Percentiles rank a stretch among this genome's conserved stretches.
phyloP scores from a whole-genome alignment of 2,888 invertebrate genomes.

The Hyppa rectilinea region DNA sequence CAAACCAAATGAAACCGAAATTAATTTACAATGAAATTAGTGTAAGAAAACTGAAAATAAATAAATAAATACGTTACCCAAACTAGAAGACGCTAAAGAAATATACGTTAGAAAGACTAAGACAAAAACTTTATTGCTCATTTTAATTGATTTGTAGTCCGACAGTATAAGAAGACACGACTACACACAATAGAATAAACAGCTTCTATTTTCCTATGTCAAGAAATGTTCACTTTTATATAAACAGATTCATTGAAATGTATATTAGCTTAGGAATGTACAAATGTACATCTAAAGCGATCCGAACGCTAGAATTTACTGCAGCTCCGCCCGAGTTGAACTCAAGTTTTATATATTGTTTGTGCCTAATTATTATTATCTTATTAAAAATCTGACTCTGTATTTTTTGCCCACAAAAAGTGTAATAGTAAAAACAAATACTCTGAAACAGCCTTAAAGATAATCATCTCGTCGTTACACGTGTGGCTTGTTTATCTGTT shows the following conservation, averaged over 20 bases:
- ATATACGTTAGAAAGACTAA: conserved; percentile 41
- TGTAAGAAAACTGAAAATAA: not conserved
- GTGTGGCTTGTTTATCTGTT: not conserved
- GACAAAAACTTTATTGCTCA: conserved; percentile 29
- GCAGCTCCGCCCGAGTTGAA: not conserved
- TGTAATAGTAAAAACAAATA: conserved; percentile 12
- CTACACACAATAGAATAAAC: conserved; percentile 24
- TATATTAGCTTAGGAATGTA: not conserved
- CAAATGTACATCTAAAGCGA: not conserved
- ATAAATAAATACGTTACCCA: conserved; percentile 37
- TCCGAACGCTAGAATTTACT: conserved; percentile 2
- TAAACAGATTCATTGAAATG: conserved; percentile 23
- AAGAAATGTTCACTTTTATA: conserved; percentile 36
- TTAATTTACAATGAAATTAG: not conserved
- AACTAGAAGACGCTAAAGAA: conserved; percentile 24
- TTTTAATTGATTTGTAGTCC: conserved; percentile 12
- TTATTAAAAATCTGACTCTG: not conserved
- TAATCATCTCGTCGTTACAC: not conserved
- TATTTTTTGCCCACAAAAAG: conserved; percentile 10
- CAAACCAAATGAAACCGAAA: not conserved
- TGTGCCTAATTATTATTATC: not conserved
- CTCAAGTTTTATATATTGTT: conserved; percentile 9
- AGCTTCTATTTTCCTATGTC: conserved; percentile 4
- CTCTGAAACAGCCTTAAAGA: not conserved
- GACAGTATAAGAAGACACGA: conserved; percentile 38